Evolutionary conservation across 2,797 vertebrate species (phyloP).

Genomic region (Mormyrus proboscirostris): DNA sequence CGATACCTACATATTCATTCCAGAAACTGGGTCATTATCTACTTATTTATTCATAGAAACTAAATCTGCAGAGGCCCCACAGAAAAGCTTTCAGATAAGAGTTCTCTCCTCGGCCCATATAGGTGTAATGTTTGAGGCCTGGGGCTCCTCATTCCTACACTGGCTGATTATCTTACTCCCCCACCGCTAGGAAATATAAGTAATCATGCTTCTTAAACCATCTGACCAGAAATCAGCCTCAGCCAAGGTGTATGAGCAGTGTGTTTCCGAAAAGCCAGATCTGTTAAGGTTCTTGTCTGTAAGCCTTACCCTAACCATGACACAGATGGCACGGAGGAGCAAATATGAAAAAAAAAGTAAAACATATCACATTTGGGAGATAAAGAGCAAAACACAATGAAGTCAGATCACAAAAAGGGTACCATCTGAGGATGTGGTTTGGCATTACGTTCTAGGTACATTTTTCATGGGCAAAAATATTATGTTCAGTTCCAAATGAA

Average conservation of each 20-base stretch:
- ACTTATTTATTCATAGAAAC: constrained; percentile 7
- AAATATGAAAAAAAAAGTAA: background rate
- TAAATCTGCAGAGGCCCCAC: background rate
- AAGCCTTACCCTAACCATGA: background rate
- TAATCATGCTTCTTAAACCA: background rate
- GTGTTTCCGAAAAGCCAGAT: background rate
- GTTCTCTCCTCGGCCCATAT: background rate
- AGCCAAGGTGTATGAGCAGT: background rate
- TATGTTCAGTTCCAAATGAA: background rate
- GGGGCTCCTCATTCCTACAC: background rate
- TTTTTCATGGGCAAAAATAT: background rate
- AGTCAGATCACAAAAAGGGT: background rate
- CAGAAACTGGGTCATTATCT: background rate
- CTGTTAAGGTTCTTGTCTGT: background rate
- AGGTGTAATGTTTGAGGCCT: background rate
- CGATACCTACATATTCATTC: background rate
- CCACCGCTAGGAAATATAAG: background rate
- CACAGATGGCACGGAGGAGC: background rate
- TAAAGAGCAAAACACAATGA: background rate
- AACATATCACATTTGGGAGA: background rate
- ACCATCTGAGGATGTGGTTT: background rate
- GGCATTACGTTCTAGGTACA: background rate
- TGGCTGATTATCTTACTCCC: background rate
- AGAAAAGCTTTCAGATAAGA: background rate
- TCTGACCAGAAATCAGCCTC: background rate